Evolutionary conservation across 2,113 vertebrate genomes (phyloP).

Genomic region (Mustelus asterias): DNA sequence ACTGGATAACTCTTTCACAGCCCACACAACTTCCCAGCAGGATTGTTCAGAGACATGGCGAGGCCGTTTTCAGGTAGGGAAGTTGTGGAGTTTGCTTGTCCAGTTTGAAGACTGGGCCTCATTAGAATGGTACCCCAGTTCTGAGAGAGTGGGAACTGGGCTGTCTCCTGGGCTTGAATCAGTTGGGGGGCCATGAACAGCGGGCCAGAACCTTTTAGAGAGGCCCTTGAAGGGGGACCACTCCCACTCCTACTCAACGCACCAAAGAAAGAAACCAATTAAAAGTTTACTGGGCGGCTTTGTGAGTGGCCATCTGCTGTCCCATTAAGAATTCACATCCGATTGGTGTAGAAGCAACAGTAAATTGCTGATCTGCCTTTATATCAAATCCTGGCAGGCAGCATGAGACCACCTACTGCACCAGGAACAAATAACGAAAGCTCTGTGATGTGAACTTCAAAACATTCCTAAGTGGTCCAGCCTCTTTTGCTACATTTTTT

Average conservation of each 20-base stretch:
- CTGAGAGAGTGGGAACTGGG: background rate
- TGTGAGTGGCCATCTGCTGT: background rate
- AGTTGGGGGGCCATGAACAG: background rate
- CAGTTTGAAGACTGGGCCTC: background rate
- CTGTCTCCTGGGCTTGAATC: background rate
- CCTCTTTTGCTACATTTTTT: background rate
- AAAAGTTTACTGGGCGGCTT: background rate
- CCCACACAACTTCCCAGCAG: background rate
- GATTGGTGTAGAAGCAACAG: background rate
- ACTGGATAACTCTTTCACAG: background rate
- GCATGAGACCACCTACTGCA: background rate
- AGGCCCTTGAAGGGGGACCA: background rate
- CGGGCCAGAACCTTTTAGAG: background rate
- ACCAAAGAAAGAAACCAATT: background rate
- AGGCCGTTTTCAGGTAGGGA: background rate
- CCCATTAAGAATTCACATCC: background rate
- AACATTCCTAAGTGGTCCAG: background rate
- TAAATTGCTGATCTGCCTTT: conserved; percentile 17
- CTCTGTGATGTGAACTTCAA: background rate
- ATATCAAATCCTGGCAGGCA: background rate
- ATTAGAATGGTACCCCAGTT: background rate
- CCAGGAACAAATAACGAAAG: background rate
- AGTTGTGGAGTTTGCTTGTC: background rate
- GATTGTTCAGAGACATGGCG: background rate
- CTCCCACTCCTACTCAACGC: background rate